Evolutionary conservation across 2,888 invertebrate species (phyloP).

Genomic region (Tryphoninae sp.): DNA sequence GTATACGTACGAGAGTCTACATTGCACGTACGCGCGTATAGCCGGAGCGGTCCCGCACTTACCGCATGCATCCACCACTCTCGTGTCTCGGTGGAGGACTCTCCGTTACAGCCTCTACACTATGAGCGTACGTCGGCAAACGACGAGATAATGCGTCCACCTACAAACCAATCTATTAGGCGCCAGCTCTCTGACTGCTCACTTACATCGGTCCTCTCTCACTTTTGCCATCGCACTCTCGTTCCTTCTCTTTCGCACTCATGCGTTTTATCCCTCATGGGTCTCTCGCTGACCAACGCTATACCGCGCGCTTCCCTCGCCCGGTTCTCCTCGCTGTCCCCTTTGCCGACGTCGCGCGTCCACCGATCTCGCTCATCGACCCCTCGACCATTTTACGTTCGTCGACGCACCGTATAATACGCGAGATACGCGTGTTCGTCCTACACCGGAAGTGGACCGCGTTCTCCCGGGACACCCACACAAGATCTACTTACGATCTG

Average conservation of each 20-base stretch:
- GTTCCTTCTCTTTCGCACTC: slow-evolving; percentile 20
- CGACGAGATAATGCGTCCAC: slow-evolving; percentile 80
- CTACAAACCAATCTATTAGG: slow-evolving; percentile 82
- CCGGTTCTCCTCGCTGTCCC: slow-evolving; percentile 10
- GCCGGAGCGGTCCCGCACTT: slow-evolving; percentile 31
- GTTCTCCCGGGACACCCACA: slow-evolving; percentile 54
- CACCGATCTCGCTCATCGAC: slow-evolving; percentile 70
- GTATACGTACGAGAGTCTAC: slow-evolving; percentile 20
- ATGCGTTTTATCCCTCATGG: slow-evolving; percentile 9
- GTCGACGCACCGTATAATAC: slow-evolving; percentile 38
- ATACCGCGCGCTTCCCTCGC: slow-evolving; percentile 33
- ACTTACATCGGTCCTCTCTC: slow-evolving; percentile 74
- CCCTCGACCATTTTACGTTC: slow-evolving; percentile 54
- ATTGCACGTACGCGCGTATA: slow-evolving; percentile 24
- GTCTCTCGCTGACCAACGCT: slow-evolving; percentile 8
- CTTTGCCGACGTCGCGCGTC: slow-evolving; percentile 55
- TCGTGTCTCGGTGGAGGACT: slow-evolving; percentile 57
- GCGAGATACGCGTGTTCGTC: slow-evolving; percentile 56
- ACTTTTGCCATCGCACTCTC: slow-evolving; percentile 13
- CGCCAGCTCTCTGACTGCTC: slow-evolving; percentile 81
- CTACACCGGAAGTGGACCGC: slow-evolving; percentile 60
- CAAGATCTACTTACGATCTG: slow-evolving; percentile 51
- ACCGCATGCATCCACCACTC: slow-evolving; percentile 56
- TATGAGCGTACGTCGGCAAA: slow-evolving; percentile 65
- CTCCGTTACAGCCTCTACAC: slow-evolving; percentile 51